Base-by-base conservation (phyloP, 2,888 invertebrate genomes). In the Sycophila texana region DNA sequence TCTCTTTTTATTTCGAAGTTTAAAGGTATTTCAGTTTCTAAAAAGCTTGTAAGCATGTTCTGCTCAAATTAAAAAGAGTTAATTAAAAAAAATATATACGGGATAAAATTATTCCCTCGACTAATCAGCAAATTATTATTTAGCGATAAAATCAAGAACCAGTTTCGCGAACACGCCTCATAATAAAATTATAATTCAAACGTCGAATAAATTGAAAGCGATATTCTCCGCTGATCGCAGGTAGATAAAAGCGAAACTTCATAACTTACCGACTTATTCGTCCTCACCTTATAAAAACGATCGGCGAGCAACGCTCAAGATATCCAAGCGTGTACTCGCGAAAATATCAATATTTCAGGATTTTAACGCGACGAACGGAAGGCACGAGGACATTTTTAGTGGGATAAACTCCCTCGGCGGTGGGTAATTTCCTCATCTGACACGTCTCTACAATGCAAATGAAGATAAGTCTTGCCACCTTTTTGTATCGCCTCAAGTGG, bases 311-410 rank as follows among this genome's bases (percentile, higher is more conserved):
- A 20, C n/a, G 49, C 22, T 22, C 60, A 47, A 14, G 12, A 63
- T 55, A 70, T 51, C 53, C 13, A 5, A 30, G 51, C 51, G 49
- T 70, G 26, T 72, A 51, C 20, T 12, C 39, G 47, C 58, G 18
- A 49, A 67, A 68, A 75, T 70, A 60, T 74, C 77, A 77, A 77
- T 77, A 77, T 77, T 67, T 77, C 55, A 47, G 14, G 39, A 67
- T 60, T 72, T 77, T 72, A 77, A 77, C 72, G 51, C 26, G 58
- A 70, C 18, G 20, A 20, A 12, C 16, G n/a, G 13, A 22, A 26
- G 22, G 26, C 26, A 26, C 39, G 61, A 18, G 18, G 13, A n/a
- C 12, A 4, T 39, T 22, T 70, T 72, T 77, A 77, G 58, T 60
- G 61, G 60, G 53, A 67, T 60, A 49, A 26, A n/a, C 60, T 22